A percentile compares a stretch with the other conserved stretches of the same genome.
Evolutionary conservation across 2,888 invertebrate genomes (phyloP).

Genomic region (Patella caerulea): DNA sequence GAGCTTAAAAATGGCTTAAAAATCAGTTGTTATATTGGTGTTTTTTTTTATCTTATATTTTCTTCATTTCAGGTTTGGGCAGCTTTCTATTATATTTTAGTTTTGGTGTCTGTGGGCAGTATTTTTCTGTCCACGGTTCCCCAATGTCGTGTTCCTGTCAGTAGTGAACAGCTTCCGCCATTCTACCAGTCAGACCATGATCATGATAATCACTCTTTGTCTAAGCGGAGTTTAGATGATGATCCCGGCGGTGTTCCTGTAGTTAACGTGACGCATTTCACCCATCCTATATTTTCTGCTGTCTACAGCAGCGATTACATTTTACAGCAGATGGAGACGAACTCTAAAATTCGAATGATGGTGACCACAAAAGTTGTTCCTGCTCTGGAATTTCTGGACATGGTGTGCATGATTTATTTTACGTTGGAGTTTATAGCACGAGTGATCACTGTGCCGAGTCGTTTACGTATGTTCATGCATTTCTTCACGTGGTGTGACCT

Average conservation of each 20-base stretch:
- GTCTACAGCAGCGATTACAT: not conserved
- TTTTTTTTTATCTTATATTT: not conserved
- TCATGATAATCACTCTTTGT: not conserved
- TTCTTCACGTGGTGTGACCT: slow-evolving; percentile 45
- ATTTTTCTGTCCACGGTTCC: slow-evolving; percentile 51
- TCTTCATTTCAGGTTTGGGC: slow-evolving; percentile 53
- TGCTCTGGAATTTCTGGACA: slow-evolving; percentile 37
- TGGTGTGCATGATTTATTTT: slow-evolving; percentile 47
- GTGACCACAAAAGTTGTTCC: slow-evolving; percentile 46
- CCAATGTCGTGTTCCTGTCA: slow-evolving; percentile 40
- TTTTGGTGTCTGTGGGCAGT: slow-evolving; percentile 47
- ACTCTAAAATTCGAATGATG: slow-evolving; percentile 35
- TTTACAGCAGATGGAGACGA: slow-evolving; percentile 14
- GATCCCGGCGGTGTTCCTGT: too few species aligned
- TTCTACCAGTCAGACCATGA: not conserved
- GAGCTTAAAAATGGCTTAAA: too few species aligned
- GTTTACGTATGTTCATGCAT: slow-evolving; percentile 31
- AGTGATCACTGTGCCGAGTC: slow-evolving; percentile 42
- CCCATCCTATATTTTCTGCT: too few species aligned
- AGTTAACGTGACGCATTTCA: too few species aligned
- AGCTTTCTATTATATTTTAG: slow-evolving; percentile 46
- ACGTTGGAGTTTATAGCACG: slow-evolving; percentile 46
- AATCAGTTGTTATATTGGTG: too few species aligned
- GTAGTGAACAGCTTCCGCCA: slow-evolving; percentile 24
- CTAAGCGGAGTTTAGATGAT: too few species aligned